Conservation (phyloP, 2,888 invertebrate species). For the Andrena bicolor region DNA sequence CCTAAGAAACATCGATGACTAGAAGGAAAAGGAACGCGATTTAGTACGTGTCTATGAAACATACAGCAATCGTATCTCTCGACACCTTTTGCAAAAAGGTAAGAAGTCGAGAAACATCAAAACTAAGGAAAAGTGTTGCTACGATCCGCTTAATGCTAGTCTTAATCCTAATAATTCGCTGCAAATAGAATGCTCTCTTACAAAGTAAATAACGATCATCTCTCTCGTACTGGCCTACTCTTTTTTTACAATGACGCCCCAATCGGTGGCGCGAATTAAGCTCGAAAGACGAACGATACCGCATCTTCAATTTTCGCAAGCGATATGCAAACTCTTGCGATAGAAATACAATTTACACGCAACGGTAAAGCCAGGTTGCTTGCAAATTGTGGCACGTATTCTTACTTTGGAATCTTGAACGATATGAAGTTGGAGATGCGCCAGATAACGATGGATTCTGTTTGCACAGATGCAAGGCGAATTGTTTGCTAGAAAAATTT, state of each 20-base stretch:
- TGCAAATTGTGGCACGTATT: not conserved
- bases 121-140: conserved; percentile 16
- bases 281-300: not conserved
- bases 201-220: conserved; percentile 83
- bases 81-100: not conserved
- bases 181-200: conserved; percentile 81
- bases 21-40: conserved; percentile 82
- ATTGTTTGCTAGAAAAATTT: not conserved
- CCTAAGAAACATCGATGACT: conserved; percentile 77
- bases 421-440: not conserved
- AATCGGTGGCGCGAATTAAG: conserved; percentile 8
- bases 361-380: not conserved
- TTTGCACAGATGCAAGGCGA: not conserved
- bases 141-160: conserved; percentile 30
- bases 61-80: not conserved
- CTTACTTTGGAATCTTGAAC: not conserved
- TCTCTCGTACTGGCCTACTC: conserved; percentile 46
- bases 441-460: not conserved
- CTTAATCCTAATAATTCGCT: conserved; percentile 58
- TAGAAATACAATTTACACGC: conserved; percentile 24
- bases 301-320: not conserved
- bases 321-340: conserved; percentile 14
- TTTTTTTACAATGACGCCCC: conserved; percentile 62
- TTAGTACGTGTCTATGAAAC: conserved; percentile 44
- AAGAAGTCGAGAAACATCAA: not conserved